These are phyloP conservation scores for Tetanocera ferruginea DNA, from an alignment of 2,888 invertebrate genomes.

Conservation along the genomic window DNA sequence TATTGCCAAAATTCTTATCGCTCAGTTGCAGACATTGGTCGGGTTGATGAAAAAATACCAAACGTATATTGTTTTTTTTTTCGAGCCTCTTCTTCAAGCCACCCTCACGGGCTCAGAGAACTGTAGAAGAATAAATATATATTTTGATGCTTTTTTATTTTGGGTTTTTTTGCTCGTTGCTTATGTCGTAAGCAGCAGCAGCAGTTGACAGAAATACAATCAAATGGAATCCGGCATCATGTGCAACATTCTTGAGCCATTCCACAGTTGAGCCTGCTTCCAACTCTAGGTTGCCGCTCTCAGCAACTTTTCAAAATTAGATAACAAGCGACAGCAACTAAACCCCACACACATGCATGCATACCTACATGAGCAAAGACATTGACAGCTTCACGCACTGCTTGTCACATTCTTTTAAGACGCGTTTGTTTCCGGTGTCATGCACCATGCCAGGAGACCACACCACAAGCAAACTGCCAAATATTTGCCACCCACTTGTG, in stretches of 20 bases:
- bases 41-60: no score
- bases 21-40: no score
- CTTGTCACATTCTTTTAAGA: conserved; percentile 2
- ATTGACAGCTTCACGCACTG: conserved; percentile 6
- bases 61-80: no score
- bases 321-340: neutral
- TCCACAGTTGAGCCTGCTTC: neutral
- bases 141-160: neutral
- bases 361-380: neutral
- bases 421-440: no score
- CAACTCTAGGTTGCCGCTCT: neutral
- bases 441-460: no score
- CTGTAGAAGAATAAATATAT: neutral
- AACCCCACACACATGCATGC: neutral
- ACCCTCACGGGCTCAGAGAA: no score
- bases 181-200: neutral
- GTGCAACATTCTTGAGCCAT: neutral
- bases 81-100: no score
- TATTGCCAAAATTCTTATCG: no score
- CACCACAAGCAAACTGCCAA: no score
- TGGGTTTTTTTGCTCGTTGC: neutral
- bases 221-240: neutral
- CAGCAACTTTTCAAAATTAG: neutral
- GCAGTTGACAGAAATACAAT: neutral
- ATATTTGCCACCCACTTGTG: neutral